Evolutionary conservation across 1,140 invertebrate species (phyloP).

Genomic region (Papilio polyxenes): DNA sequence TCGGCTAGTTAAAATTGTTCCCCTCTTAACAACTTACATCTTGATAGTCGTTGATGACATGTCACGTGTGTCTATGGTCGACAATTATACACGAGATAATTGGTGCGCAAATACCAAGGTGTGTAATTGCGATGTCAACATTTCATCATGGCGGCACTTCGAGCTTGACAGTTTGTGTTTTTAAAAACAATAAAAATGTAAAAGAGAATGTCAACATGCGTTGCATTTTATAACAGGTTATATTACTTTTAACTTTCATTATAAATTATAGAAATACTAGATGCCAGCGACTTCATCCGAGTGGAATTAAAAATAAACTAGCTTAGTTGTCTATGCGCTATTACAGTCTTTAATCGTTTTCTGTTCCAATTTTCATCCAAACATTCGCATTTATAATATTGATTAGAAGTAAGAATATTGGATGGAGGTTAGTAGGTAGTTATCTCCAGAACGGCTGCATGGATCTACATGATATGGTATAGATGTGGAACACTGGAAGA

Average conservation of each 20-base stretch:
- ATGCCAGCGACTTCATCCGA: too few relatives aligned
- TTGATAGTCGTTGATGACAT: neutral
- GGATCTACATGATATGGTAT: too few relatives aligned
- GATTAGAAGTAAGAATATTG: too few relatives aligned
- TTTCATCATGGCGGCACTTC: slow-evolving; percentile 11
- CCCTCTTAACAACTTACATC: neutral
- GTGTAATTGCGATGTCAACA: slow-evolving; percentile 11
- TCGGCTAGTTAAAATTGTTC: slow-evolving; percentile 16
- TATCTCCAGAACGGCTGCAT: too few relatives aligned
- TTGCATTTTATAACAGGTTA: neutral
- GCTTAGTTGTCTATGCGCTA: too few relatives aligned
- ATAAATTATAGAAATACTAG: too few relatives aligned
- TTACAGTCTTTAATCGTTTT: too few relatives aligned
- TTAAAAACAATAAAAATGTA: slow-evolving; percentile 16
- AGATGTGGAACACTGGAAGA: too few relatives aligned
- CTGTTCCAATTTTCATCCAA: too few relatives aligned
- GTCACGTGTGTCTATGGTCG: slow-evolving; percentile 8
- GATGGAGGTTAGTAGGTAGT: too few relatives aligned
- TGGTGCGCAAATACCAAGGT: slow-evolving; percentile 3
- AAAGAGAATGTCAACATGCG: neutral
- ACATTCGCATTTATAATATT: too few relatives aligned
- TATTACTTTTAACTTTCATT: neutral
- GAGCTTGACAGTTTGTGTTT: slow-evolving; percentile 10
- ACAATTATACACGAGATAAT: neutral
- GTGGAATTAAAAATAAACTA: too few relatives aligned